Evolutionary conservation across 2,797 vertebrate genomes (phyloP).

Genomic region (Lutjanus argentimaculatus): DNA sequence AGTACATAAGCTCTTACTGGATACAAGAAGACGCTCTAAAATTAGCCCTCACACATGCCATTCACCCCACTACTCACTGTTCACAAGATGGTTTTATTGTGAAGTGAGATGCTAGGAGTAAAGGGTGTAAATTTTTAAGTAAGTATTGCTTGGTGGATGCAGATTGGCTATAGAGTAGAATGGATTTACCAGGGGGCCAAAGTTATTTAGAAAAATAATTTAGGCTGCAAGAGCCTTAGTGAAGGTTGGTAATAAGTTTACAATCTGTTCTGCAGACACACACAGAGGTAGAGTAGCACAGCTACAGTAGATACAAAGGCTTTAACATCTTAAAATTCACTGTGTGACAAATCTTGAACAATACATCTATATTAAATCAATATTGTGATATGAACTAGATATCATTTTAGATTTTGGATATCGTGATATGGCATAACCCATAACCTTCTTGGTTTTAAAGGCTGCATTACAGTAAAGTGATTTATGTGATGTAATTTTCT

Average conservation of each 20-base stretch:
- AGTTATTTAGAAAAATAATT: conserved; percentile 8
- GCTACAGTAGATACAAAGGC: not conserved
- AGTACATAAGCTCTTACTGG: conserved; percentile 64
- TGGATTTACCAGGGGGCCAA: not conserved
- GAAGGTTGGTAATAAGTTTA: not conserved
- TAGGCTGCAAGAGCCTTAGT: not conserved
- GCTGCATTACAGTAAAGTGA: no score
- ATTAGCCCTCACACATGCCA: conserved; percentile 70
- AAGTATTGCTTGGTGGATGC: not conserved
- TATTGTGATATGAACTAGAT: no score
- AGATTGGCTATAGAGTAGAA: not conserved
- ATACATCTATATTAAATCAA: no score
- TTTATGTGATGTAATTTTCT: no score
- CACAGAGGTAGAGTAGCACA: not conserved
- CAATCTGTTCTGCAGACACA: not conserved
- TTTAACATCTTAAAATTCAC: not conserved
- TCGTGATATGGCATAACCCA: no score
- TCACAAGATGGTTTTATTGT: conserved; percentile 20
- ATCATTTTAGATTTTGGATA: no score
- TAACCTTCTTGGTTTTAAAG: no score
- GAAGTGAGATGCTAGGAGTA: conserved; percentile 13
- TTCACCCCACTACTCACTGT: conserved; percentile 40
- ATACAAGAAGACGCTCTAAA: conserved; percentile 69
- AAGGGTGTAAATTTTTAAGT: not conserved
- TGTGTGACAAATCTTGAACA: no score